Evolutionary conservation across 2,113 vertebrate genomes (phyloP).

Genomic region (Morone chrysops): DNA sequence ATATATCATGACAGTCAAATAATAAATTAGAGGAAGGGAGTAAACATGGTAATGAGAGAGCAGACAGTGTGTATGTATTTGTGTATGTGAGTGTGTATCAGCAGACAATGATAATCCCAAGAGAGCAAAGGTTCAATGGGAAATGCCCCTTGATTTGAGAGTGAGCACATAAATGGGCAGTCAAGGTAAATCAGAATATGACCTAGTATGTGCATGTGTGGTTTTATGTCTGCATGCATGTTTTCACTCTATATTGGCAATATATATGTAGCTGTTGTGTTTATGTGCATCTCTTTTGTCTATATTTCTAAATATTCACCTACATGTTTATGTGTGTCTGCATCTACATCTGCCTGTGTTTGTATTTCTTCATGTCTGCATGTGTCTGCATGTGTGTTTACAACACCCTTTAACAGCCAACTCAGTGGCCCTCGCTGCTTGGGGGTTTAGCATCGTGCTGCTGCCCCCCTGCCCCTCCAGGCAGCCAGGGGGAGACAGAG

Average conservation of each 20-base stretch:
- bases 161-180: constrained; percentile 42
- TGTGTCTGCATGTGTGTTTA: constrained; percentile 38
- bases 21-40: constrained; percentile 44
- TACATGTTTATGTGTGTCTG: constrained; percentile 31
- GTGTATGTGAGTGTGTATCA: constrained; percentile 21
- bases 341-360: constrained; percentile 7
- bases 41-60: constrained; percentile 35
- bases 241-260: constrained; percentile 56
- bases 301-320: constrained; percentile 57
- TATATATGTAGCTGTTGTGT: constrained; percentile 46
- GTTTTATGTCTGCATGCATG: constrained; percentile 75
- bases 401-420: constrained; percentile 1
- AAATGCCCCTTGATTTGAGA: constrained; percentile 19
- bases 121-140: constrained; percentile 22
- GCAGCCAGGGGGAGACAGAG: constrained; percentile 96
- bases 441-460: constrained; percentile 92
- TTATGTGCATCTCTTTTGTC: constrained; percentile 43
- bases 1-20: constrained; percentile 55
- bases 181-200: constrained; percentile 48
- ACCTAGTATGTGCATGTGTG: constrained; percentile 56
- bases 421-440: constrained; percentile 91
- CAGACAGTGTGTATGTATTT: constrained; percentile 33
- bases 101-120: constrained; percentile 39
- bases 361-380: constrained; percentile 21
- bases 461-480: constrained; percentile 86